Evolutionary conservation across 2,797 vertebrate species (phyloP), one percentile per base, ranked within the genome.

Genomic region (Sebastes iracundus): DNA sequence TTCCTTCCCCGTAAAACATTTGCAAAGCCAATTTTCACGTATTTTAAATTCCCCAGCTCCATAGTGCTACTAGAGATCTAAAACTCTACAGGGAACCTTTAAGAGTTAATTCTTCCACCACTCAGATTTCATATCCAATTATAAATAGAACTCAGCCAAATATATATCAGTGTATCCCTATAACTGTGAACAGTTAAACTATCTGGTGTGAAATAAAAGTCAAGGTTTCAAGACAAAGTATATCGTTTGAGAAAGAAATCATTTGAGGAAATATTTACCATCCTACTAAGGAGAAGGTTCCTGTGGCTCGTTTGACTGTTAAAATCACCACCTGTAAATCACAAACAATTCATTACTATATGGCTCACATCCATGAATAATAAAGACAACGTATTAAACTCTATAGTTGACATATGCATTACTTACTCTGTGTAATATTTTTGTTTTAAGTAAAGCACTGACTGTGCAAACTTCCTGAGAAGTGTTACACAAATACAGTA

Each of bases 211-310:
- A 65, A 56, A 73, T 38, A 68, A 38, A 77, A 62, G 20, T 60
- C 10, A 82, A 75, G 13, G 6, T 32, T 55, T 55, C 9, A 73
- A 69, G 7, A 79, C 27, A 70, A 75, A 74, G 42, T 46, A 58
- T 30, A 59, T 30, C 0, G 49, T 6, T 16, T 16, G 12, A 67
- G 6, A 18, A 61, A 77, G 27, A 84, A 33, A 79, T 22, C 32
- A 76, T 27, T 38, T 38, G 32, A 79, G 63, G 23, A 73, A 72
- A 86, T 92, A 94, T 87, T 93, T 89, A 96, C 96, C 96, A 96
- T 93, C 95, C 95, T 38, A 94, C 63, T 73, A 96, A 86, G 72
- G 96, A 96, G 90, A 96, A 94, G 25, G 96, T 93, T 79, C 95
- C 96, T 3, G 95, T 96, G 80, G 95, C 96, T 90, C 94, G 93